phyloP scores from a whole-genome alignment of 1,140 invertebrate species.

The Harlomillsia oculata region DNA sequence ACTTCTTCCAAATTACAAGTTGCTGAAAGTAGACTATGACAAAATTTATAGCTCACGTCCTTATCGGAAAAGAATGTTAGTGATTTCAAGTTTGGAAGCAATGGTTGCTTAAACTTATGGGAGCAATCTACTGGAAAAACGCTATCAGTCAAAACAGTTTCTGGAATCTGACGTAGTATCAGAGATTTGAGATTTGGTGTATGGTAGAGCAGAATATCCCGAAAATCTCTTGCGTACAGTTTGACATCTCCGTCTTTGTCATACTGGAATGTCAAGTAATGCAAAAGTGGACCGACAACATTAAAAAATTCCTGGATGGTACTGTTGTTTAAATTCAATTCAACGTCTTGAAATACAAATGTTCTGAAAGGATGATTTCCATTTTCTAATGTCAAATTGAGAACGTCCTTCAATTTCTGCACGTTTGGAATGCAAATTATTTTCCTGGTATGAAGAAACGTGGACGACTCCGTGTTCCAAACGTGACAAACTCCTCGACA shows the following conservation, averaged over 20 bases:
- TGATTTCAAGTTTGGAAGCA: not conserved
- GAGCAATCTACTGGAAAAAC: not conserved
- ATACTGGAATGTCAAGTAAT: slow-evolving; percentile 11
- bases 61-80: slow-evolving; percentile 18
- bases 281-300: slow-evolving; percentile 5
- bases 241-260: slow-evolving; percentile 6
- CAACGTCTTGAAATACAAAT: slow-evolving; percentile 16
- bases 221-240: slow-evolving; percentile 9
- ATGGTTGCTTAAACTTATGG: slow-evolving; percentile 1
- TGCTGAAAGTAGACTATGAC: slow-evolving; percentile 6
- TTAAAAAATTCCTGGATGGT: slow-evolving; percentile 3
- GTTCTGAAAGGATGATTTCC: slow-evolving; percentile 11
- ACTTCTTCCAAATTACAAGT: slow-evolving; percentile 4
- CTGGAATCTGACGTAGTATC: slow-evolving; percentile 8
- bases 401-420: not conserved
- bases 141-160: not conserved
- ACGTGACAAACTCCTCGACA: slow-evolving; percentile 6
- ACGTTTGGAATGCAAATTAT: not conserved
- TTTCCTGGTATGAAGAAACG: not conserved
- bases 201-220: slow-evolving; percentile 17
- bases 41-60: slow-evolving; percentile 8
- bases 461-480: slow-evolving; percentile 16
- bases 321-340: slow-evolving; percentile 1
- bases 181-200: slow-evolving; percentile 19
- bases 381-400: slow-evolving; percentile 5